A percentile compares a stretch with the other conserved stretches of the same genome.
These are phyloP conservation scores for Dryococelus australis DNA, from an alignment of 2,888 invertebrate genomes.

Conservation along the genomic window DNA sequence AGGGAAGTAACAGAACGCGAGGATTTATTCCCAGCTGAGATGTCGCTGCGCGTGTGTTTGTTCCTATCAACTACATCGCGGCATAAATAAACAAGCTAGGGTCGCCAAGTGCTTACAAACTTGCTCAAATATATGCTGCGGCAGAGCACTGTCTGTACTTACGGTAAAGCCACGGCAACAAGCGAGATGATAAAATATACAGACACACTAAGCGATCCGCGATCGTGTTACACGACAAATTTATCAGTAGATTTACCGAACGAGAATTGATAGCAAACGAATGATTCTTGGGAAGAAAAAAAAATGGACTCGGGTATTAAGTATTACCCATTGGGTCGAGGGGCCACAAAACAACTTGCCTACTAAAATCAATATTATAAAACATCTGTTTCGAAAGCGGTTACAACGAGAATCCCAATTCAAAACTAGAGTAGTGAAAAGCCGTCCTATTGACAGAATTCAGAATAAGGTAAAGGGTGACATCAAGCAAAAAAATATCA, in stretches of 20 bases:
- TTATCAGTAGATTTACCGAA: neutral
- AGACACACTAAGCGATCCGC: neutral
- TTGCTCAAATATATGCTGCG: neutral
- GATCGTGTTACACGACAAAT: neutral
- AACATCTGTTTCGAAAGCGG: no score
- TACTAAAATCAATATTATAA: no score
- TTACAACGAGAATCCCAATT: no score
- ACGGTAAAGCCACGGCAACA: neutral
- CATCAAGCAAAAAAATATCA: no score
- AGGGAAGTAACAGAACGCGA: neutral
- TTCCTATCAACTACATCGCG: slow-evolving; percentile 1
- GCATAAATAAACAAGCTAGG: neutral
- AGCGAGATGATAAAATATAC: neutral
- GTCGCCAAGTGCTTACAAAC: slow-evolving; percentile 10
- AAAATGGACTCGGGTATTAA: no score
- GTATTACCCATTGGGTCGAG: no score
- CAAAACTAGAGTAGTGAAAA: no score
- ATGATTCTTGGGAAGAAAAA: no score
- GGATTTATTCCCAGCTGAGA: slow-evolving; percentile 3
- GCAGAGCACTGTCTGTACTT: neutral
- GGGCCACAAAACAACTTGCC: no score
- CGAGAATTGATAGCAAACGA: neutral
- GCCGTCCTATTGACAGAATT: no score
- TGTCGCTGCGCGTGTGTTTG: neutral
- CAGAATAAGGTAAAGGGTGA: no score